Evolutionary conservation across 2,888 invertebrate species (phyloP).

Genomic region (Drosophila mulleri): DNA sequence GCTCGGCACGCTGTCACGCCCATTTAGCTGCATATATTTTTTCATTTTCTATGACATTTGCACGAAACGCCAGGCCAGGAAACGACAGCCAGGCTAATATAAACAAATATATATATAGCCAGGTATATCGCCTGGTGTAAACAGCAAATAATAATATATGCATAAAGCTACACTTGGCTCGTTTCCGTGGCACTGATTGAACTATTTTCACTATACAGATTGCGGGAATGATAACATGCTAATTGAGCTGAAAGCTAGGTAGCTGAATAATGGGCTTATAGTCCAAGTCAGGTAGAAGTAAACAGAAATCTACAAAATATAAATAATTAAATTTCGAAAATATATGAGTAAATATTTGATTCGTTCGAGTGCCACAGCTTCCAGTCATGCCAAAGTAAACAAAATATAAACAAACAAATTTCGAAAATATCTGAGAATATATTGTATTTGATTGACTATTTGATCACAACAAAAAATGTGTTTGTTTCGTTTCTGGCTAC

Average conservation of each 20-base stretch:
- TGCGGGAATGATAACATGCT: background rate
- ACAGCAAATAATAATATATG: constrained; percentile 18
- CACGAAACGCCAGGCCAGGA: constrained; percentile 22
- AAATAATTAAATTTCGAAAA: too few relatives aligned
- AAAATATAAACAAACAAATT: too few relatives aligned
- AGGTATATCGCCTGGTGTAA: constrained; percentile 2
- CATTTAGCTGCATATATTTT: constrained; percentile 52
- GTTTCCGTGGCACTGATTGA: background rate
- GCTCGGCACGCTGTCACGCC: constrained; percentile 36
- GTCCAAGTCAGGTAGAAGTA: too few relatives aligned
- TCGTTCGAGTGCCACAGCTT: too few relatives aligned
- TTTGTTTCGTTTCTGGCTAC: background rate
- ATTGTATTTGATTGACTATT: too few relatives aligned
- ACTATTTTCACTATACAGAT: constrained; percentile 5
- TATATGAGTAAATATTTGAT: too few relatives aligned
- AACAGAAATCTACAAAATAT: too few relatives aligned
- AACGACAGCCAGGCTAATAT: constrained; percentile 30
- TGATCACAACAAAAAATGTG: background rate
- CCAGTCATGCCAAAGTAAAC: too few relatives aligned
- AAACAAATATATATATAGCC: constrained; percentile 11
- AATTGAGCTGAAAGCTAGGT: background rate
- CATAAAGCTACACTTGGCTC: constrained; percentile 4
- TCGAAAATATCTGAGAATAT: too few relatives aligned
- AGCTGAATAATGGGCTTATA: background rate
- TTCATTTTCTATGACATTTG: constrained; percentile 49